These are phyloP conservation scores for Myanophis thanlyinensis DNA, from an alignment of 2,113 vertebrate species.

Conservation along the genomic window DNA sequence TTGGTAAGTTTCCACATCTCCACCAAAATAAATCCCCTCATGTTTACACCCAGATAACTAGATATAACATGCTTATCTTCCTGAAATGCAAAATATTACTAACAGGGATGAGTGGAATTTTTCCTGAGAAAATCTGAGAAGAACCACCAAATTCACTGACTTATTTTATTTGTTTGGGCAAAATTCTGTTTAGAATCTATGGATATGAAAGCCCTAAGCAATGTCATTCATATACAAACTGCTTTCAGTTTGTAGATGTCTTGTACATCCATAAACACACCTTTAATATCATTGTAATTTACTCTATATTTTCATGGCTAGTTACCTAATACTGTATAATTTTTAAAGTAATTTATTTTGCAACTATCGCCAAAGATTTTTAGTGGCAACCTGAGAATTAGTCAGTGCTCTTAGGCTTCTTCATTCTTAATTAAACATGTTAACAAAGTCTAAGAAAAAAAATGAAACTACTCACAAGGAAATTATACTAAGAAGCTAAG, in stretches of 20 bases:
- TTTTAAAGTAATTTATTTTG: slow-evolving; percentile 25
- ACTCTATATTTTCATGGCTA: background rate
- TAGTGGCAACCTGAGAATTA: slow-evolving; percentile 44
- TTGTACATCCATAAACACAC: background rate
- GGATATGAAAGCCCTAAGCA: background rate
- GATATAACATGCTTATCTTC: background rate
- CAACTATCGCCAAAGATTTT: slow-evolving; percentile 27
- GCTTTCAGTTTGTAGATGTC: background rate
- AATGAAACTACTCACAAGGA: slow-evolving; percentile 72
- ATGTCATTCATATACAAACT: background rate
- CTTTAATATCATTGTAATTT: background rate
- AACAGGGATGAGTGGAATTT: background rate
- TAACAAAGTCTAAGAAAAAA: slow-evolving; percentile 78
- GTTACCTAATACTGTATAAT: background rate
- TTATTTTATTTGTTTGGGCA: background rate
- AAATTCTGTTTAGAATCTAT: background rate
- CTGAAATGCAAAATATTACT: background rate
- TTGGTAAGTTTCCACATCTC: background rate
- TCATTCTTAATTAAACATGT: slow-evolving; percentile 78
- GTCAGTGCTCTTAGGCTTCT: slow-evolving; percentile 64
- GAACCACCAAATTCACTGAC: background rate
- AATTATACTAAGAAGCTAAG: slow-evolving; percentile 75
- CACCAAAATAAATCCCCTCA: background rate
- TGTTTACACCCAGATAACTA: background rate
- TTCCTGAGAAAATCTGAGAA: background rate